phyloP scores from a whole-genome alignment of 2,113 vertebrate species.

The Echinops telfairi region DNA sequence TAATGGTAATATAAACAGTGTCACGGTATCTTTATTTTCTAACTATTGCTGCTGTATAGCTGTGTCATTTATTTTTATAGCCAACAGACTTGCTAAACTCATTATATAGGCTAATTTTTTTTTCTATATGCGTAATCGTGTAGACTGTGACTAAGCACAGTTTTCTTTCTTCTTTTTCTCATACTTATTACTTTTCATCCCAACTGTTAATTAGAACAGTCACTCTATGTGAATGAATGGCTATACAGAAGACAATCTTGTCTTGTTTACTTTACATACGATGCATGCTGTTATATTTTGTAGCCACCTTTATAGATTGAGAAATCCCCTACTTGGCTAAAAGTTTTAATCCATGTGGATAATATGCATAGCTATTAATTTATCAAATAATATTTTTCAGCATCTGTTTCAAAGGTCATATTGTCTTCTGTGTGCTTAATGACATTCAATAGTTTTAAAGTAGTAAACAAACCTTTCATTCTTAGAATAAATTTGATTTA shows the following conservation, averaged over 20 bases:
- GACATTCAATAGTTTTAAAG: constrained; percentile 15
- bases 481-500: constrained; percentile 7
- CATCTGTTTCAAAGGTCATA: neutral
- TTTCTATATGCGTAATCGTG: neutral
- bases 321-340: constrained; percentile 22
- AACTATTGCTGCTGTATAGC: neutral
- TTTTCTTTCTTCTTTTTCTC: constrained; percentile 9
- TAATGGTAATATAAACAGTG: neutral
- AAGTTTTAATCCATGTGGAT: constrained; percentile 20
- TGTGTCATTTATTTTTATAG: neutral
- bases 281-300: neutral
- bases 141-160: neutral
- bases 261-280: neutral
- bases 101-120: neutral
- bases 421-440: constrained; percentile 45
- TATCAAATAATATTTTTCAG: constrained; percentile 26
- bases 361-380: neutral
- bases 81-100: neutral
- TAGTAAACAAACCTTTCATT: constrained; percentile 4
- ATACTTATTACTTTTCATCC: constrained; percentile 7
- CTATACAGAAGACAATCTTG: neutral
- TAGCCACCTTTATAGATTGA: neutral
- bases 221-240: too few relatives aligned
- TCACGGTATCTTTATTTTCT: neutral
- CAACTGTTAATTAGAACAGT: neutral